Percentiles rank a stretch among this genome's conserved stretches.
phyloP scores from a whole-genome alignment of 2,797 vertebrate species.

The Crypturellus tataupa region DNA sequence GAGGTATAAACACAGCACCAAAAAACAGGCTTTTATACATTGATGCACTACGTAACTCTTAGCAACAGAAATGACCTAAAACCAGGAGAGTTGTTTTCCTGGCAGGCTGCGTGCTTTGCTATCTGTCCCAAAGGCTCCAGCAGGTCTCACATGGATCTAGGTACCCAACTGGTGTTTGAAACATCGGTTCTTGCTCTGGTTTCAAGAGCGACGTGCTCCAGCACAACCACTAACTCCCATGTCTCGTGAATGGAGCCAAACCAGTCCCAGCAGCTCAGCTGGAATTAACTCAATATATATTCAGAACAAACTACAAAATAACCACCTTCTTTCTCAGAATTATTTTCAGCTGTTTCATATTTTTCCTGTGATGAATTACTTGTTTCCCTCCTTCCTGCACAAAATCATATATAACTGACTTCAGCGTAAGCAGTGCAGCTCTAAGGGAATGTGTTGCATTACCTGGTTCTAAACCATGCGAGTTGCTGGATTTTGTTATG shows the following conservation, averaged over 20 bases:
- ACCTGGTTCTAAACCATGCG: background rate
- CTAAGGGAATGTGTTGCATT: background rate
- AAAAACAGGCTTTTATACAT: background rate
- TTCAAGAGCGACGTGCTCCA: background rate
- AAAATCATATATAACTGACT: background rate
- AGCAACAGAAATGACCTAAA: background rate
- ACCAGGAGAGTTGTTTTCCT: fast-evolving
- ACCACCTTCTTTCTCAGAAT: background rate
- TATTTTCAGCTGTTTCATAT: background rate
- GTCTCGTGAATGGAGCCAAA: background rate
- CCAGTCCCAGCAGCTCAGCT: fast-evolving
- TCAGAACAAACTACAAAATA: background rate
- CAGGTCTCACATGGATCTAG: background rate
- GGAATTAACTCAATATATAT: background rate
- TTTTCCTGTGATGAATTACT: background rate
- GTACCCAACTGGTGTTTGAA: background rate
- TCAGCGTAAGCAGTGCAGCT: background rate
- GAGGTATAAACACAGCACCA: background rate
- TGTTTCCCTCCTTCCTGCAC: background rate
- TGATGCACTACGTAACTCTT: too few species aligned
- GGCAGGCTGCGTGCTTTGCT: background rate
- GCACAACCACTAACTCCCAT: background rate
- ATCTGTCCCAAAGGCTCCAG: background rate
- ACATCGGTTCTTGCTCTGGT: background rate
- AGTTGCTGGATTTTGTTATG: background rate